These are phyloP conservation scores for Pseudorhiza aurosa DNA, from an alignment of 30 jellyfish, hydroid and myxozoan species.

Conservation along the genomic window DNA sequence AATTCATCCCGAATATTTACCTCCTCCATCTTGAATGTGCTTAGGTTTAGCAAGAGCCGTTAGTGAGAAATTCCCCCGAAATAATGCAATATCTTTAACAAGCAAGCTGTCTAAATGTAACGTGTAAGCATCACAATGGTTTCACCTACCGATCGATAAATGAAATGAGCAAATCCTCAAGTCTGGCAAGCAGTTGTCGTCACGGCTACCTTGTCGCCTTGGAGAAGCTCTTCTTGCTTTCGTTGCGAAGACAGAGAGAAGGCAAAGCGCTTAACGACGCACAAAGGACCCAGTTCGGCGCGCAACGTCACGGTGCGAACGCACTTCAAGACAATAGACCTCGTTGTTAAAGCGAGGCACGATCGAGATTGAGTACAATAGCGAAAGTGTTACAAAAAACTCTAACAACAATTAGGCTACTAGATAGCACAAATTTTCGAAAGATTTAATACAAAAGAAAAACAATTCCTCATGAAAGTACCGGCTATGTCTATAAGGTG, in stretches of 20 bases:
- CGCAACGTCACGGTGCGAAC: constrained; percentile 53
- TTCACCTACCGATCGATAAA: constrained; percentile 71
- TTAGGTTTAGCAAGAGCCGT: background rate
- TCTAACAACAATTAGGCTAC: no score
- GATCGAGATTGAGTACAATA: no score
- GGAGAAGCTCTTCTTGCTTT: constrained; percentile 94
- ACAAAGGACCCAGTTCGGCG: constrained; percentile 8
- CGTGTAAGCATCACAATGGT: constrained; percentile 62
- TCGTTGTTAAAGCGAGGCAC: constrained; percentile 24
- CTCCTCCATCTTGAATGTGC: constrained; percentile 55
- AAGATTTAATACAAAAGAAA: no score
- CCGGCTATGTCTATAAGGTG: no score
- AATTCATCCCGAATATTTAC: constrained; percentile 7
- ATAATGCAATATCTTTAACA: background rate
- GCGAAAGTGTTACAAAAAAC: no score
- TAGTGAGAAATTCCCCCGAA: background rate
- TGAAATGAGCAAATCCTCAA: constrained; percentile 84
- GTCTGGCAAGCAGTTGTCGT: constrained; percentile 97
- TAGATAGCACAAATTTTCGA: no score
- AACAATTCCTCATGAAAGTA: no score
- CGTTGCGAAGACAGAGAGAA: constrained; percentile 80
- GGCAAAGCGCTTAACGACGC: constrained; percentile 80
- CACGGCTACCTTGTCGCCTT: constrained; percentile 99
- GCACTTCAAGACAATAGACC: constrained; percentile 17
- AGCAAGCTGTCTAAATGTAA: background rate